A percentile compares a stretch with the other conserved stretches of the same genome.
Conservation (phyloP, 2,888 invertebrate genomes). For the Drosophila neoperkinsi region DNA sequence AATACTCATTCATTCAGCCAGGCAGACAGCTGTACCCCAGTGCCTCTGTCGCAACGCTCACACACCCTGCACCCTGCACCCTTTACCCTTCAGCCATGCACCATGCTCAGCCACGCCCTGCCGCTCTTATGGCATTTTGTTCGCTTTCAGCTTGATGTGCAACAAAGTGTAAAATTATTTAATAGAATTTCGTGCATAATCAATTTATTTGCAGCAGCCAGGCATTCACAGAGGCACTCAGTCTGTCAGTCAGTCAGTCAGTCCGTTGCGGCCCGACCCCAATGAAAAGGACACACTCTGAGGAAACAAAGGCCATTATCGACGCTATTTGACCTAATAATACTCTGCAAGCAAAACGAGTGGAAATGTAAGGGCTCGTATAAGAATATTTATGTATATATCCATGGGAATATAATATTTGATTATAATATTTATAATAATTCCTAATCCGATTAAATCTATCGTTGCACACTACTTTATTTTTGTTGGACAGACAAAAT, state of each 20-base stretch:
- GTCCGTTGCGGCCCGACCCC: conserved; percentile 33
- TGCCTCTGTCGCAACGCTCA: not conserved
- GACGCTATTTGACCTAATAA: conserved; percentile 24
- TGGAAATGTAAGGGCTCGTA: not conserved
- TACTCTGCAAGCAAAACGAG: conserved; percentile 22
- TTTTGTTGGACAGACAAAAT: not conserved
- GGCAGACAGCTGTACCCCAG: conserved; percentile 38
- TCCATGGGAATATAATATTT: not conserved
- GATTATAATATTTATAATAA: not conserved
- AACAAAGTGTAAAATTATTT: conserved; percentile 82
- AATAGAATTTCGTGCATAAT: conserved; percentile 81
- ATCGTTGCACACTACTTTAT: not conserved
- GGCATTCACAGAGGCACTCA: conserved; percentile 56
- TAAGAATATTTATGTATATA: not conserved
- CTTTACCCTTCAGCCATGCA: not conserved
- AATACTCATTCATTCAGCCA: conserved; percentile 68
- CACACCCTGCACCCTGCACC: not conserved
- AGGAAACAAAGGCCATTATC: conserved; percentile 44
- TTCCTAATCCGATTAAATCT: not conserved
- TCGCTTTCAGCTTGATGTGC: conserved; percentile 79
- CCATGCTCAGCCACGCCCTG: conserved; percentile 36
- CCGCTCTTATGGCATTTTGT: conserved; percentile 72
- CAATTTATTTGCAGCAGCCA: conserved; percentile 79
- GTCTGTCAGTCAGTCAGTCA: conserved; percentile 19
- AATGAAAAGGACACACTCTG: conserved; percentile 47